Conservation (phyloP, 1,140 invertebrate genomes). For the Tetramorium simillimum region DNA sequence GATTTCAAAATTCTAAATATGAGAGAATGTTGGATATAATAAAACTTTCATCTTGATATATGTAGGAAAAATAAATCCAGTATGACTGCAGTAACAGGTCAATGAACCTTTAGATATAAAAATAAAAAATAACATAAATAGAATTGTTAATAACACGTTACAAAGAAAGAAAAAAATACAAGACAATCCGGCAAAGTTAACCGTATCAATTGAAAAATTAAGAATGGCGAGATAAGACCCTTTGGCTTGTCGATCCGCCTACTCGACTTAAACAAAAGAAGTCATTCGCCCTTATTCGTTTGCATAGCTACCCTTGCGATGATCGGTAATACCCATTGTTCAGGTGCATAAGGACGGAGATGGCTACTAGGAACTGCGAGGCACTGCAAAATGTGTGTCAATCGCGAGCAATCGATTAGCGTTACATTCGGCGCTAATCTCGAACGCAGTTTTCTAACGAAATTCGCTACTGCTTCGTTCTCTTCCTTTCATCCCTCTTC, state of each 20-base stretch:
- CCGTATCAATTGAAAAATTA: background rate
- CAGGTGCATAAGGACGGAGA: conserved; percentile 73
- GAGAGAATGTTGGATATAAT: background rate
- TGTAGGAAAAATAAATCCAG: background rate
- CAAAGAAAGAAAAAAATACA: background rate
- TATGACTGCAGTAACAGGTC: background rate
- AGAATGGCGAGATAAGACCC: conserved; percentile 28
- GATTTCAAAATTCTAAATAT: background rate
- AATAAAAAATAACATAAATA: conserved; percentile 26
- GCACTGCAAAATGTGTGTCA: conserved; percentile 71
- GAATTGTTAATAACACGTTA: conserved; percentile 5
- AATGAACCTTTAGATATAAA: background rate
- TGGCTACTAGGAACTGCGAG: conserved; percentile 78
- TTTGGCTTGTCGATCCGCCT: conserved; percentile 16
- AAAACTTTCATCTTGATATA: background rate
- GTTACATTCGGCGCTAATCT: conserved; percentile 42
- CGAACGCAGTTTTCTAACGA: conserved; percentile 49
- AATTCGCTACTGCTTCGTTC: conserved; percentile 30
- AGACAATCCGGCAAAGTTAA: background rate
- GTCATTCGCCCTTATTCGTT: conserved; percentile 27
- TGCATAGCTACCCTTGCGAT: conserved; percentile 35
- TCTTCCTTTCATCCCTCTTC: background rate
- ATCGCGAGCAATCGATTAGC: conserved; percentile 48
- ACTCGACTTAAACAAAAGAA: conserved; percentile 27
- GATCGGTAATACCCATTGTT: conserved; percentile 57